Evolutionary conservation across 2,888 invertebrate genomes (phyloP), one percentile per base, ranked within the genome.

Genomic region (Pollenia griseotomentosa): DNA sequence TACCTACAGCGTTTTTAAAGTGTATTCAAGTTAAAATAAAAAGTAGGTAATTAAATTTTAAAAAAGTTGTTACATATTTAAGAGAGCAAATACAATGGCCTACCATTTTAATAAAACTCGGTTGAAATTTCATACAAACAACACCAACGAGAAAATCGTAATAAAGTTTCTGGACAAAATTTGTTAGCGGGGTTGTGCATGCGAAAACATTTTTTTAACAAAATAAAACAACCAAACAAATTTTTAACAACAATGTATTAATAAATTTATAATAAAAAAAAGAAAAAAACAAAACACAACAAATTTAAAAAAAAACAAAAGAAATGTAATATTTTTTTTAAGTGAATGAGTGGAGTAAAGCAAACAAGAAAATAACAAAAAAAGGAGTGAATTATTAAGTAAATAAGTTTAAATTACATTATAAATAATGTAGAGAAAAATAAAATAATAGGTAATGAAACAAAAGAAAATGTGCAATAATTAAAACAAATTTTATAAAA

Each of bases 381-480:
- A 71, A 63, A 16, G 33, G 9, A 61, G 48, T 12, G 8, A 11
- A 9, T 16, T 73, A 57, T 81, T 48, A 65, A 81, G 46, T 73
- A 48, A 57, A 65, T 57, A 73, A 81, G 73, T 73, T 81, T 71
- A 33, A 73, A 55, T 81, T 81, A 73, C 57, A 40, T 42, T 46
- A 33, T 48, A 55, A 33, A 57, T n/a, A 46, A 73, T 14, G 68
- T 33, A 33, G 33, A 42, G 42, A 82, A 59, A 8, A 74, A 65
- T 4, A 73, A 73, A 12, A 66, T 14, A 0, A 33, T 48, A n/a
- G n/a, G n/a, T n/a, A 70, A 46, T 6, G 12, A 61, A 68, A 42
- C n/a, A 46, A 73, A 51, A 63, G 33, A 53, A 83, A 75, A 77
- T 63, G 75, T 83, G 75, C 83, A 83, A 83, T 83, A 83, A 70